phyloP scores from a whole-genome alignment of 2,113 vertebrate species.

The Phocoena sinus region DNA sequence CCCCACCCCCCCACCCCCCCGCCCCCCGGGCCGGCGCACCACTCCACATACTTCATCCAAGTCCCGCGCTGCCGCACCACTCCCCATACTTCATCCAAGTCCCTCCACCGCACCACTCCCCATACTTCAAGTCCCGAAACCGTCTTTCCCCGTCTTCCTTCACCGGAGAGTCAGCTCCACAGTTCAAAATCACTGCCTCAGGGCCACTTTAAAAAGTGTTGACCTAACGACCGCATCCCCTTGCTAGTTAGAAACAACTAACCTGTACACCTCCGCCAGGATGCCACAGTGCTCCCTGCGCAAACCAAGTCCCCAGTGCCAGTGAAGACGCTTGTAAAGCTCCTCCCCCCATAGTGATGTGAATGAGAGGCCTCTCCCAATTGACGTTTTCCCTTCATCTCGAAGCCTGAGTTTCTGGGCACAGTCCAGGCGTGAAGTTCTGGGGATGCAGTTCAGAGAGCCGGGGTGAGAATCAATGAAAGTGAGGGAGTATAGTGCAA shows the following conservation, averaged over 20 bases:
- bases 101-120: too few relatives aligned
- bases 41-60: background rate
- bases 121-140: background rate
- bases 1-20: background rate
- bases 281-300: rapidly evolving
- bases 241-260: background rate
- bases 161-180: background rate
- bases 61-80: background rate
- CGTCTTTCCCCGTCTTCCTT: background rate
- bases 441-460: background rate
- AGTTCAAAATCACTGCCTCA: background rate
- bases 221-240: background rate
- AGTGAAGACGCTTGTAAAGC: background rate
- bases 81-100: background rate
- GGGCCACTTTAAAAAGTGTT: background rate
- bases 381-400: background rate
- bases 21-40: rapidly evolving
- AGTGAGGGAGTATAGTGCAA: background rate
- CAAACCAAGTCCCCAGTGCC: rapidly evolving
- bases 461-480: background rate
- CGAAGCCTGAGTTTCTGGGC: rapidly evolving
- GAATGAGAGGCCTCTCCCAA: background rate
- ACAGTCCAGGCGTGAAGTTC: background rate
- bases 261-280: rapidly evolving
- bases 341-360: background rate